Evolutionary conservation across 2,113 vertebrate genomes (phyloP).

Genomic region (Tetraodon nigroviridis): DNA sequence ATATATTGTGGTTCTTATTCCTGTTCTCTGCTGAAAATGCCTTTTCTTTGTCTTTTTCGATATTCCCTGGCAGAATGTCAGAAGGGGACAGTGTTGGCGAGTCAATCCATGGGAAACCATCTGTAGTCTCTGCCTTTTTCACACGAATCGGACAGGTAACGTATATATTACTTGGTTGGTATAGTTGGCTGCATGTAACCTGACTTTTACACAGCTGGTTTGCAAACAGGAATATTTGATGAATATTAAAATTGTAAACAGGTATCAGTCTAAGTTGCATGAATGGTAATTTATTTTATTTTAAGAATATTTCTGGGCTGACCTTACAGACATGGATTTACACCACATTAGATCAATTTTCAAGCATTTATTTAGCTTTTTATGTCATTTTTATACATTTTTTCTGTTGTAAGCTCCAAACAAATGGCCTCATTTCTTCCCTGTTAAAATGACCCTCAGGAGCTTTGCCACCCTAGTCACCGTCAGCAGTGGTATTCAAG

Average conservation of each 20-base stretch:
- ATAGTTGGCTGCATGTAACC: too few species aligned
- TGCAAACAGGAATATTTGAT: not conserved
- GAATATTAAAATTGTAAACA: too few species aligned
- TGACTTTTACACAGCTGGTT: not conserved
- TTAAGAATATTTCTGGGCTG: too few species aligned
- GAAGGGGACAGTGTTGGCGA: constrained; percentile 97
- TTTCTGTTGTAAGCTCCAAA: too few species aligned
- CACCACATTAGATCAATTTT: not conserved
- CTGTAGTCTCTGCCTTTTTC: constrained; percentile 88
- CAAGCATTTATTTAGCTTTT: not conserved
- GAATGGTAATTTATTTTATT: too few species aligned
- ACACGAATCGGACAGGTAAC: constrained; percentile 90
- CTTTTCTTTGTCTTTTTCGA: constrained; percentile 5
- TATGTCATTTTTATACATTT: too few species aligned
- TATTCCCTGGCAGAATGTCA: constrained; percentile 85
- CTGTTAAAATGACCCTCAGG: too few species aligned
- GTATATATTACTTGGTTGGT: not conserved
- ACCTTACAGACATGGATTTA: not conserved
- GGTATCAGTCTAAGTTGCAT: too few species aligned
- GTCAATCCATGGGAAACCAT: constrained; percentile 94
- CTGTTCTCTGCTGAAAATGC: not conserved
- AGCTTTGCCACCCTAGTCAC: too few species aligned
- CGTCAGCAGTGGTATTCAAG: too few species aligned
- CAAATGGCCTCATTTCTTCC: too few species aligned
- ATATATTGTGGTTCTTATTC: too few species aligned